These are phyloP conservation scores for Meleagris gallopavo DNA, from an alignment of 2,113 vertebrate species.

Conservation along the genomic window DNA sequence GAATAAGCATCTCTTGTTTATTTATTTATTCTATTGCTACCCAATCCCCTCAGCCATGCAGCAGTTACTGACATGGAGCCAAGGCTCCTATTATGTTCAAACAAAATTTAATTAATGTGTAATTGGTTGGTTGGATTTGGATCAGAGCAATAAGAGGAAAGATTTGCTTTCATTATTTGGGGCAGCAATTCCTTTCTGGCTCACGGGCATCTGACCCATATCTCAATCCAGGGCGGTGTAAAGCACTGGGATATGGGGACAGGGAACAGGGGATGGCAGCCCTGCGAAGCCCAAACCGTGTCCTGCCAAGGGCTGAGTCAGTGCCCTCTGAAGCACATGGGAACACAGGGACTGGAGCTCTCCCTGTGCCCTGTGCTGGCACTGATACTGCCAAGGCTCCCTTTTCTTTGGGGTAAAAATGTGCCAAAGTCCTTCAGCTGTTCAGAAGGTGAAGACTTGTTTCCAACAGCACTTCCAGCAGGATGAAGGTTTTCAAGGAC, in stretches of 20 bases:
- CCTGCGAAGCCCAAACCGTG: fast-evolving
- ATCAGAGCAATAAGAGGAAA: slow-evolving; percentile 12
- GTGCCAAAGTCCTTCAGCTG: not conserved
- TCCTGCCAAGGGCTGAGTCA: not conserved
- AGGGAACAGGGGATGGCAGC: not conserved
- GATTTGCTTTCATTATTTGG: slow-evolving; percentile 7
- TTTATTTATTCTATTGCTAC: slow-evolving; percentile 71
- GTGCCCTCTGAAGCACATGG: not conserved
- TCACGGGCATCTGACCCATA: not conserved
- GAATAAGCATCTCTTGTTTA: slow-evolving; percentile 80
- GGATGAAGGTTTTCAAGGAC: not conserved
- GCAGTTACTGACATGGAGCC: slow-evolving; percentile 60
- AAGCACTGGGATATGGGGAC: not conserved
- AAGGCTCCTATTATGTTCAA: slow-evolving; percentile 65
- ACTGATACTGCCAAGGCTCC: not conserved
- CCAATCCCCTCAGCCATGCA: slow-evolving; percentile 44
- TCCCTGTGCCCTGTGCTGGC: not conserved
- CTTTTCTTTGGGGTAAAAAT: not conserved
- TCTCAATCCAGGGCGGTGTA: not conserved
- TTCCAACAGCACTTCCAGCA: not conserved
- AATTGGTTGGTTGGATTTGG: slow-evolving; percentile 50
- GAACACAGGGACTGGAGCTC: not conserved
- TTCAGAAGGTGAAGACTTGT: not conserved
- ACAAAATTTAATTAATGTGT: slow-evolving; percentile 64
- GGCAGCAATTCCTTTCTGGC: not conserved